phyloP scores from a whole-genome alignment of 2,888 invertebrate species.

The Harmothoe impar region DNA sequence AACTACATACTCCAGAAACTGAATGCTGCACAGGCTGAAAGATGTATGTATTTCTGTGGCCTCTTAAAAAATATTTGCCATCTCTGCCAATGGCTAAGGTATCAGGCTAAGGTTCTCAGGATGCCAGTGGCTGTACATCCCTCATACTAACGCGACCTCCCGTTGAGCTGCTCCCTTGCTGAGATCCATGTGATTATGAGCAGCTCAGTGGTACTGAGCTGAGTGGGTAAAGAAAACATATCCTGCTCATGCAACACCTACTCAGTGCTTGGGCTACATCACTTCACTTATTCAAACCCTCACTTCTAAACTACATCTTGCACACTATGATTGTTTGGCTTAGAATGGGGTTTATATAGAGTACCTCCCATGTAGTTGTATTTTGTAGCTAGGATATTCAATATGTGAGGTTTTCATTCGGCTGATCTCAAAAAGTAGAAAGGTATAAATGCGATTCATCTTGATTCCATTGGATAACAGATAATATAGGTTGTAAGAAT shows the following conservation, averaged over 20 bases:
- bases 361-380: too few relatives aligned
- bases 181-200: not conserved
- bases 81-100: not conserved
- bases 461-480: too few relatives aligned
- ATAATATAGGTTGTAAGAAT: too few relatives aligned
- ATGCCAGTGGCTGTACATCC: not conserved
- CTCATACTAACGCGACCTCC: not conserved
- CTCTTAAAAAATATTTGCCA: not conserved
- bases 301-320: not conserved
- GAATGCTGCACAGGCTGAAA: too few relatives aligned
- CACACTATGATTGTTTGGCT: too few relatives aligned
- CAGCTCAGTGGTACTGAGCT: slow-evolving; percentile 1
- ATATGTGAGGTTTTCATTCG: too few relatives aligned
- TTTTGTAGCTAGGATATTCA: too few relatives aligned
- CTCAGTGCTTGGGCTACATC: not conserved
- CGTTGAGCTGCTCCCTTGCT: not conserved
- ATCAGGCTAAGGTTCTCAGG: not conserved
- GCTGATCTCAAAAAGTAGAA: too few relatives aligned
- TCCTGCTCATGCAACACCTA: too few relatives aligned
- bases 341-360: too few relatives aligned
- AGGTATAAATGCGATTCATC: too few relatives aligned
- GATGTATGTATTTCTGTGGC: too few relatives aligned
- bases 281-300: not conserved
- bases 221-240: not conserved
- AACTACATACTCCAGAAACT: not conserved